Conservation (phyloP, 1,140 invertebrate genomes). For the Drosophila truncata region DNA sequence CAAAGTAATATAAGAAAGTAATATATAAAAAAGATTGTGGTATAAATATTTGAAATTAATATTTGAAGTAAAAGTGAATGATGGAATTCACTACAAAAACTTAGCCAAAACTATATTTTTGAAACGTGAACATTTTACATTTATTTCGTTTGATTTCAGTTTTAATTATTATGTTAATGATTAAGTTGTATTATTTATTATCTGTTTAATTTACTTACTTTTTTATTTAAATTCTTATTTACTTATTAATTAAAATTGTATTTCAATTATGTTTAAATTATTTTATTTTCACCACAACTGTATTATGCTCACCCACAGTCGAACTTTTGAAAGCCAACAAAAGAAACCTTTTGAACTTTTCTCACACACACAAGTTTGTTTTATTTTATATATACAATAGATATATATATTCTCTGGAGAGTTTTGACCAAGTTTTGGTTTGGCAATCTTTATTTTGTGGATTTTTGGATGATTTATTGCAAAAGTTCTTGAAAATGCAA, state of each 20-base stretch:
- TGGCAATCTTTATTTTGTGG: constrained; percentile 17
- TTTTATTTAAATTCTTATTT: not conserved
- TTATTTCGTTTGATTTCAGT: too few relatives aligned
- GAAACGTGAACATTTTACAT: too few relatives aligned
- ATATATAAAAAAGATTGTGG: not conserved
- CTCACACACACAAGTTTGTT: not conserved
- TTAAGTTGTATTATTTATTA: too few relatives aligned
- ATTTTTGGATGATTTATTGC: constrained; percentile 29
- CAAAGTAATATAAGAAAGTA: not conserved
- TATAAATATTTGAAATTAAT: too few relatives aligned
- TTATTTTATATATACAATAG: constrained; percentile 10
- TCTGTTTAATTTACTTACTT: not conserved
- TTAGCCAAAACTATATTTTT: too few relatives aligned
- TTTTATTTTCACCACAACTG: not conserved
- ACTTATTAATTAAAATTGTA: not conserved
- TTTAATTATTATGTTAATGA: too few relatives aligned
- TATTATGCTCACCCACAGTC: constrained; percentile 9
- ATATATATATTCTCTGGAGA: constrained; percentile 21
- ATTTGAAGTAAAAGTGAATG: too few relatives aligned
- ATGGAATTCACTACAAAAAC: too few relatives aligned
- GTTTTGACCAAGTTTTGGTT: constrained; percentile 35
- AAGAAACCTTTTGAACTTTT: constrained; percentile 12
- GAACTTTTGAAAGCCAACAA: constrained; percentile 21
- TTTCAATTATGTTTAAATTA: not conserved
- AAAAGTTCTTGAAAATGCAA: not conserved